Evolutionary conservation across 2,888 invertebrate genomes (phyloP).

Genomic region (Hemicrepidius hirtus): DNA sequence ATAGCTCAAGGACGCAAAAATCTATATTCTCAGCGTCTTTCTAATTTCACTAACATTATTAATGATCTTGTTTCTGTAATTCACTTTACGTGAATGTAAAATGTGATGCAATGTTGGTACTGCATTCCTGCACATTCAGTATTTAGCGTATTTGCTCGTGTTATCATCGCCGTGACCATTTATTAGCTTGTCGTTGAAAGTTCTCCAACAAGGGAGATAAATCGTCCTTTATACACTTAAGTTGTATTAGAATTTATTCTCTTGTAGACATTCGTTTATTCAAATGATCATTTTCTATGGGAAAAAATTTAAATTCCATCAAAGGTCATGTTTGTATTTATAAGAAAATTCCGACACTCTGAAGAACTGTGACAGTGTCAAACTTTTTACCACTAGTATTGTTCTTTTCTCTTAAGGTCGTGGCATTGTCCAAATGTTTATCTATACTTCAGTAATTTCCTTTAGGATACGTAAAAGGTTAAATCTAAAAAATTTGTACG

Average conservation of each 20-base stretch:
- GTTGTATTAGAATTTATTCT: too few species aligned
- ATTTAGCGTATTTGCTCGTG: slow-evolving; percentile 5
- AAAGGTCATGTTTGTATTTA: too few species aligned
- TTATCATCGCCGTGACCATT: slow-evolving; percentile 5
- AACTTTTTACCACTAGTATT: not conserved
- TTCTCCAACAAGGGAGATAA: not conserved
- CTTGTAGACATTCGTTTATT: too few species aligned
- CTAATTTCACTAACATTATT: slow-evolving; percentile 14
- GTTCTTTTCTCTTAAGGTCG: slow-evolving; percentile 9
- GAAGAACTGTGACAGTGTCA: not conserved
- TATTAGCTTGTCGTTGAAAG: not conserved
- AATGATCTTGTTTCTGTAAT: slow-evolving; percentile 2
- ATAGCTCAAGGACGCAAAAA: not conserved
- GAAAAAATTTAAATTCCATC: too few species aligned
- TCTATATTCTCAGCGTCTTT: slow-evolving; percentile 6
- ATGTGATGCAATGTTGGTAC: slow-evolving; percentile 1
- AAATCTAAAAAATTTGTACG: slow-evolving; percentile 7
- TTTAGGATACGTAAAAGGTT: slow-evolving; percentile 15
- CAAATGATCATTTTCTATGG: too few species aligned
- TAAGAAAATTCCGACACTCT: not conserved
- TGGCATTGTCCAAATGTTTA: slow-evolving; percentile 30
- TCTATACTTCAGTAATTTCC: slow-evolving; percentile 14
- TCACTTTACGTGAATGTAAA: slow-evolving; percentile 16
- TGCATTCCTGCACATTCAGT: slow-evolving; percentile 20
- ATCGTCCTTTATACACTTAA: too few species aligned